Conservation (phyloP, 2,888 invertebrate genomes). For the Cylindroiulus punctatus region DNA sequence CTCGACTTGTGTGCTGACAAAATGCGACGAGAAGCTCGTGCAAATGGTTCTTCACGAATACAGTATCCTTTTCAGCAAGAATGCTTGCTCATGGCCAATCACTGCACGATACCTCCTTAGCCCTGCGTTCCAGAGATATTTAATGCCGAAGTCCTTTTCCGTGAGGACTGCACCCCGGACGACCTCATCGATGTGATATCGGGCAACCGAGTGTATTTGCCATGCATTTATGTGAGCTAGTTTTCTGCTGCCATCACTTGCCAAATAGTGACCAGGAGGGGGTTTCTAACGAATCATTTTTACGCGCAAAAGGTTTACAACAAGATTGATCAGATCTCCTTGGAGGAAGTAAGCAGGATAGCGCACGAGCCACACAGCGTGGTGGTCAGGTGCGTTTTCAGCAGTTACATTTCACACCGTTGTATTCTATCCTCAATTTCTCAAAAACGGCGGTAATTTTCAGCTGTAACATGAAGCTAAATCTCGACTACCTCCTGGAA, state of each 20-base stretch:
- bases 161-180: slow-evolving; percentile 95
- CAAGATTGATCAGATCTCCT: slow-evolving; percentile 99
- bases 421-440: neutral
- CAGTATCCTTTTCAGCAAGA: slow-evolving; percentile 74
- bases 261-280: neutral
- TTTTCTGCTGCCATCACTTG: slow-evolving; percentile 54
- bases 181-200: slow-evolving; percentile 98
- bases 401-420: neutral
- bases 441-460: slow-evolving; percentile 55
- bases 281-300: neutral
- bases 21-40: slow-evolving; percentile 95
- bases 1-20: slow-evolving; percentile 91
- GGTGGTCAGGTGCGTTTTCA: slow-evolving; percentile 81
- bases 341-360: slow-evolving; percentile 96
- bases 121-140: slow-evolving; percentile 66
- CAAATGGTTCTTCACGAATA: slow-evolving; percentile 98
- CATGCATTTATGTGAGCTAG: slow-evolving; percentile 84
- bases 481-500: slow-evolving; percentile 92
- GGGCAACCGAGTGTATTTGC: slow-evolving; percentile 93
- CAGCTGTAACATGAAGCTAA: slow-evolving; percentile 99
- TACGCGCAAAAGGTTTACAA: slow-evolving; percentile 78
- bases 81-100: neutral
- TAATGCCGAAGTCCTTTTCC: slow-evolving; percentile 80
- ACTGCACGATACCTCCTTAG: neutral
- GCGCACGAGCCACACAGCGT: slow-evolving; percentile 87